Percentiles rank a stretch among this genome's conserved stretches.
Conservation (phyloP, 1,140 invertebrate genomes). For the Pseudomyrmex pallidus region DNA sequence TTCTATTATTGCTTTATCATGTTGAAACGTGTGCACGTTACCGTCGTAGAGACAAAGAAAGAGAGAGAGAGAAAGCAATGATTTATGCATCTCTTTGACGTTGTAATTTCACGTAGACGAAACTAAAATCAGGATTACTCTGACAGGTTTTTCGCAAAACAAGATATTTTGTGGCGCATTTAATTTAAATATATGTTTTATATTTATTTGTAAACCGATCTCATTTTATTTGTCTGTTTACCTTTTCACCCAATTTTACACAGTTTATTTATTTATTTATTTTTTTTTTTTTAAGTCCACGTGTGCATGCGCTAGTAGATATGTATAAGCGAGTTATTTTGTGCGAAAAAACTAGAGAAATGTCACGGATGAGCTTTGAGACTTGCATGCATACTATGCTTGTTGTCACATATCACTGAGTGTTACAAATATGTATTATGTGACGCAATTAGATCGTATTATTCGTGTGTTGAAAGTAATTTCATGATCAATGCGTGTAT, state of each 20-base stretch:
- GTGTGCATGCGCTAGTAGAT: neutral
- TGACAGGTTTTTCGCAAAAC: constrained; percentile 49
- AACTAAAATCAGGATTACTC: constrained; percentile 22
- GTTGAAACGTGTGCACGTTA: constrained; percentile 35
- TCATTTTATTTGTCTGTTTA: constrained; percentile 65
- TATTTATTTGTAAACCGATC: constrained; percentile 76
- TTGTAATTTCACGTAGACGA: constrained; percentile 60
- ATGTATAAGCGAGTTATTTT: neutral
- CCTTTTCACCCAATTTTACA: constrained; percentile 19
- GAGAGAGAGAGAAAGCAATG: too few species aligned
- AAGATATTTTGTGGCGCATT: constrained; percentile 75
- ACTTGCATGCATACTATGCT: constrained; percentile 19
- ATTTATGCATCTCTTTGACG: constrained; percentile 26
- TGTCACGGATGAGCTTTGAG: constrained; percentile 3
- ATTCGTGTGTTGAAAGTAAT: neutral
- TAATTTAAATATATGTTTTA: constrained; percentile 78
- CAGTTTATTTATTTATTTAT: constrained; percentile 1
- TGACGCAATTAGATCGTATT: constrained; percentile 13
- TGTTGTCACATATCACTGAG: constrained; percentile 63
- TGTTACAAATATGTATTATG: constrained; percentile 34
- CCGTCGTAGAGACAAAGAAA: neutral
- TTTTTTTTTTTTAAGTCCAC: neutral
- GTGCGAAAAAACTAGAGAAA: neutral
- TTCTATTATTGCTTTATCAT: constrained; percentile 14
- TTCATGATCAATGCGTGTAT: neutral